Conservation (phyloP, 2,113 vertebrate species). For the Vidua chalybeata region DNA sequence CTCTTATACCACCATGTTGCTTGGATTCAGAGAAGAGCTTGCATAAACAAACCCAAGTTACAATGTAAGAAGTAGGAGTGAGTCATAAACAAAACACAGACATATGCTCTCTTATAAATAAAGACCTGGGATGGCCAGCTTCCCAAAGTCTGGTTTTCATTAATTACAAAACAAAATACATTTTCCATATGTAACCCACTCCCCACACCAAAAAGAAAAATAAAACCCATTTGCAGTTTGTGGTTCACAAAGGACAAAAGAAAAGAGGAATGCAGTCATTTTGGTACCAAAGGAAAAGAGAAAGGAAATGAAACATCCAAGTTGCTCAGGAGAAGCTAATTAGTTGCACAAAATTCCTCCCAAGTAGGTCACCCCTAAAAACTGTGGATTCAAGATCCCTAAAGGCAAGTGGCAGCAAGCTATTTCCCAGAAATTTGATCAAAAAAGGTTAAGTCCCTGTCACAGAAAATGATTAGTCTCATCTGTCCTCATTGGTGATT, state of each 20-base stretch:
- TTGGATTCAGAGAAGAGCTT: constrained; percentile 70
- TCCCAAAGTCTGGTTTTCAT: constrained; percentile 76
- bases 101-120: constrained; percentile 79
- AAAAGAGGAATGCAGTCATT: constrained; percentile 46
- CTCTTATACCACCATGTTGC: constrained; percentile 61
- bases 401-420: not conserved
- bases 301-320: constrained; percentile 50
- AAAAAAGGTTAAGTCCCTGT: not conserved
- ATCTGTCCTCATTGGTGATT: not conserved
- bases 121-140: constrained; percentile 69
- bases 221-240: constrained; percentile 59
- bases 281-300: constrained; percentile 44
- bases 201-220: constrained; percentile 42
- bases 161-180: constrained; percentile 77
- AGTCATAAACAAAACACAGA: constrained; percentile 80
- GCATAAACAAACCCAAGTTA: constrained; percentile 75
- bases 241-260: constrained; percentile 67
- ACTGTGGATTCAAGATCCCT: not conserved
- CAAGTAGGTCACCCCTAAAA: constrained; percentile 20
- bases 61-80: constrained; percentile 72
- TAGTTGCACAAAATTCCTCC: constrained; percentile 18
- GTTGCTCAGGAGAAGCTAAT: constrained; percentile 1
- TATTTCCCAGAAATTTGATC: constrained; percentile 27
- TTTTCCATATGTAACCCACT: constrained; percentile 75
- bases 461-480: not conserved